These are phyloP conservation scores for Siniperca undulata DNA, from an alignment of 2,797 vertebrate genomes.

Conservation along the genomic window DNA sequence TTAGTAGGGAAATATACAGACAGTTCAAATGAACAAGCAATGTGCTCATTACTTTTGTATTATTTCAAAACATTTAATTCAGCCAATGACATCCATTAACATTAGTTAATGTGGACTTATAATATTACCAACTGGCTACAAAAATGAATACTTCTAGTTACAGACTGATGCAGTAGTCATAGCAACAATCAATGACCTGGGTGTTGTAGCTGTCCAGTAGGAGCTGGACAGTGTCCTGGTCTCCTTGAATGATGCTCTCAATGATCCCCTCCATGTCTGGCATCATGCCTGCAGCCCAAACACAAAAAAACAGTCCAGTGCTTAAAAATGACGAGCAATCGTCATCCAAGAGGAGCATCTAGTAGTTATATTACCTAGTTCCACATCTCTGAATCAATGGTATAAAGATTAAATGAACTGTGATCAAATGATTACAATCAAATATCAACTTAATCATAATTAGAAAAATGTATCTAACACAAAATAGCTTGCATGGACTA, in stretches of 20 bases:
- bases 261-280: slow-evolving; percentile 77
- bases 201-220: slow-evolving; percentile 77
- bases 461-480: neutral
- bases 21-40: neutral
- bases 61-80: neutral
- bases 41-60: neutral
- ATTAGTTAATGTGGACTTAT: too few species aligned
- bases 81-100: neutral
- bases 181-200: slow-evolving; percentile 69
- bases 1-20: neutral
- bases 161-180: slow-evolving; percentile 38
- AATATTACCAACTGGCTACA: slow-evolving; percentile 14
- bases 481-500: neutral
- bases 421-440: neutral
- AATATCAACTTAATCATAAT: neutral
- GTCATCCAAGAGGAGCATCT: neutral
- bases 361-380: neutral
- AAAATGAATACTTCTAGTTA: slow-evolving; percentile 29
- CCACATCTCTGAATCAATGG: neutral
- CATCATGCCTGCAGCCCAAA: slow-evolving; percentile 59
- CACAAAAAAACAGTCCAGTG: neutral
- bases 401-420: neutral
- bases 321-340: neutral
- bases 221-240: slow-evolving; percentile 77
- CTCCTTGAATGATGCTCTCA: slow-evolving; percentile 70